Evolutionary conservation across 2,888 invertebrate genomes (phyloP).

Genomic region (Polydrusus cervinus): DNA sequence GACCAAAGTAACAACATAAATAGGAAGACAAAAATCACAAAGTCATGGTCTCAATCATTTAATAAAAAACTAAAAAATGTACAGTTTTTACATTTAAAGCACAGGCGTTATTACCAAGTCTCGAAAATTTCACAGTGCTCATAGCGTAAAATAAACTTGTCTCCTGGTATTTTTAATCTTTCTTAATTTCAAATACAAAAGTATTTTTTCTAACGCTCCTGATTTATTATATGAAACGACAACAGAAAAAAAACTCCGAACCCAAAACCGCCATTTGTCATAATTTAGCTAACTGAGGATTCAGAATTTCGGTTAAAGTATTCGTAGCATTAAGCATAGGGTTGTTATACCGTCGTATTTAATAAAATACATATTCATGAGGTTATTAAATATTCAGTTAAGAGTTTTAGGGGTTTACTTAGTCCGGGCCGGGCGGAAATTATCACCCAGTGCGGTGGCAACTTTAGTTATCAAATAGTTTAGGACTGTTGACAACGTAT

Average conservation of each 20-base stretch:
- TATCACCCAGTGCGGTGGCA: conserved; percentile 42
- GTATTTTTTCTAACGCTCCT: neutral
- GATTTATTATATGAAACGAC: conserved; percentile 7
- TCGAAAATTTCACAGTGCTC: too few species aligned
- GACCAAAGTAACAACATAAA: too few species aligned
- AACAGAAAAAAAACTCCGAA: conserved; percentile 1
- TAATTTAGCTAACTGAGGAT: conserved; percentile 32
- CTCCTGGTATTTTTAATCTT: neutral
- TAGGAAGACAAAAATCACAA: too few species aligned
- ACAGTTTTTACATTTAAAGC: too few species aligned
- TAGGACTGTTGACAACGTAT: conserved; percentile 41
- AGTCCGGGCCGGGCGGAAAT: conserved; percentile 49
- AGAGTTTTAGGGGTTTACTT: conserved; percentile 57
- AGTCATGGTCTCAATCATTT: too few species aligned
- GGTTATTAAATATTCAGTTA: conserved; percentile 58
- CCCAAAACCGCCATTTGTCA: conserved; percentile 22
- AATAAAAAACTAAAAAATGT: too few species aligned
- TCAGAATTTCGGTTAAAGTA: conserved; percentile 41
- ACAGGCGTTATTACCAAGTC: too few species aligned
- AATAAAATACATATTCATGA: conserved; percentile 59
- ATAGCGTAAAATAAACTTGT: too few species aligned
- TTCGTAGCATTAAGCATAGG: conserved; percentile 46
- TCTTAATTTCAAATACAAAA: conserved; percentile 1
- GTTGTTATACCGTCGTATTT: conserved; percentile 53
- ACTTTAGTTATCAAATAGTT: conserved; percentile 49